Conservation (phyloP, 2,888 invertebrate genomes). For the Argyra leucocephala region DNA sequence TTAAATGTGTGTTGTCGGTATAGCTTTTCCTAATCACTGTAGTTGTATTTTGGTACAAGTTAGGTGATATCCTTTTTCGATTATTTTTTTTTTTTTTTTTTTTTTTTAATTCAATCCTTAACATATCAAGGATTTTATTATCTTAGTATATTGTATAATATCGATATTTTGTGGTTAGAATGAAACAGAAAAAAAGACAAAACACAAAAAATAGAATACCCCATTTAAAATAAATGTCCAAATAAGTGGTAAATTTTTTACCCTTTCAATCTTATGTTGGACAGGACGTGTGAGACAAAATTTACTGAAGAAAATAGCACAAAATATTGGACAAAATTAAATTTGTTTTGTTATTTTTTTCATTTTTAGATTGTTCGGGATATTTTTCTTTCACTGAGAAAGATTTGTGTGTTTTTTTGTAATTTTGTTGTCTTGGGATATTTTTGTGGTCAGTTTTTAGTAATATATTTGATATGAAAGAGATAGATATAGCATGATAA, state of each 20-base stretch:
- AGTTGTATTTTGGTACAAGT: not conserved
- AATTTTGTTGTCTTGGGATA: not conserved
- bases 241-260: conserved; percentile 6
- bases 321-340: not conserved
- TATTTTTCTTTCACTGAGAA: not conserved
- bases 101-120: not conserved
- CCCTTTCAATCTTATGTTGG: conserved; percentile 2
- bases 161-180: not conserved
- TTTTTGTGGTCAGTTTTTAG: not conserved
- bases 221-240: not conserved
- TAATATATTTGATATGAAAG: not conserved
- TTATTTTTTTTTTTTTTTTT: no score
- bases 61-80: no score
- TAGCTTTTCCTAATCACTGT: no score
- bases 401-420: not conserved
- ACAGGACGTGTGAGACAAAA: not conserved
- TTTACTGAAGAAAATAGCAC: not conserved
- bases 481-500: not conserved
- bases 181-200: not conserved
- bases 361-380: not conserved
- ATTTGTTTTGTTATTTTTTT: not conserved
- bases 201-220: not conserved
- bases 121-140: not conserved
- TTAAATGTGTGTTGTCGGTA: no score
- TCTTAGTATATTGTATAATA: not conserved